phyloP scores from a whole-genome alignment of 2,113 vertebrate species.

The Ascaphus truei region DNA sequence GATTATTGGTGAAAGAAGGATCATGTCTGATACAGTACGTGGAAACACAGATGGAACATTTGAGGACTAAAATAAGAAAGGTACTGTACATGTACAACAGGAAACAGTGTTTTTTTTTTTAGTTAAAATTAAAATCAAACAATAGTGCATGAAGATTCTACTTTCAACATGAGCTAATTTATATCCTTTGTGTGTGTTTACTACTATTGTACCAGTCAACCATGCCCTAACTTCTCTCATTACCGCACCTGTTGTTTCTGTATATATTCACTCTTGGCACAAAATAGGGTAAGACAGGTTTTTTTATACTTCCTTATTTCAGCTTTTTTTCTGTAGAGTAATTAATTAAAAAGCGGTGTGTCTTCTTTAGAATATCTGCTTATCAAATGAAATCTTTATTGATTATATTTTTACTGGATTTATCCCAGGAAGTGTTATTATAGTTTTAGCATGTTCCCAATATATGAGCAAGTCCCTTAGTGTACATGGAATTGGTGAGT shows the following conservation, averaged over 20 bases:
- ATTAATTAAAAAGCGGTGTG: too few relatives aligned
- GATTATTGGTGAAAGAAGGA: background rate
- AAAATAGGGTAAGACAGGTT: too few relatives aligned
- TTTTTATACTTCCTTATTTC: too few relatives aligned
- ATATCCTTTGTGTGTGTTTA: background rate
- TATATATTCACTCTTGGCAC: too few relatives aligned
- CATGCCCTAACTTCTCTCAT: background rate
- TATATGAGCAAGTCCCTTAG: too few relatives aligned
- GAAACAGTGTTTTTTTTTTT: background rate
- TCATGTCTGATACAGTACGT: background rate
- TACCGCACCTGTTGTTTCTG: constrained; percentile 1
- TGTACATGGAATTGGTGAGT: too few relatives aligned
- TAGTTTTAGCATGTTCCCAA: too few relatives aligned
- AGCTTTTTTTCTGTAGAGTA: too few relatives aligned
- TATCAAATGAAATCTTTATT: too few relatives aligned
- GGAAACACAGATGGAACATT: background rate
- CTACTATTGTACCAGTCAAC: background rate
- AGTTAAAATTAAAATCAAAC: background rate
- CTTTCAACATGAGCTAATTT: background rate
- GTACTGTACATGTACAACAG: background rate
- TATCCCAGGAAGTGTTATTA: too few relatives aligned
- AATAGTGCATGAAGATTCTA: background rate
- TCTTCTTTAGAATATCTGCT: too few relatives aligned
- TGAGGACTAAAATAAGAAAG: background rate
- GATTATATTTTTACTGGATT: too few relatives aligned